These are phyloP conservation scores for Zaprionus lineosus DNA, from an alignment of 2,888 invertebrate species.

Conservation along the genomic window DNA sequence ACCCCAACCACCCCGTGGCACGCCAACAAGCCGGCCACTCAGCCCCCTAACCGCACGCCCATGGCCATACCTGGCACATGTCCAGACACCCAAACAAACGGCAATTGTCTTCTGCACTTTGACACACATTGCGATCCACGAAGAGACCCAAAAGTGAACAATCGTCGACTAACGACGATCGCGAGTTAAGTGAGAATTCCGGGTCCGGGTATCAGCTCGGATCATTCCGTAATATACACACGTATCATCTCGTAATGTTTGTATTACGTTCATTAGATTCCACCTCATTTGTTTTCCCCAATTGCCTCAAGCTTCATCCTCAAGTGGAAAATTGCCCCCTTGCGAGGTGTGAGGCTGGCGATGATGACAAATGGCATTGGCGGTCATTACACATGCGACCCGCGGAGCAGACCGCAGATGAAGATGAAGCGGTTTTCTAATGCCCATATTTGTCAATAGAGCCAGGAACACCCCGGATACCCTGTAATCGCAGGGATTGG, in stretches of 20 bases:
- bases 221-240: too few relatives aligned
- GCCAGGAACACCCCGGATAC: too few relatives aligned
- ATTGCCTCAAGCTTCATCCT: constrained; percentile 9
- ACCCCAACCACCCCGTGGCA: background rate
- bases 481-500: too few relatives aligned
- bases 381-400: constrained; percentile 57
- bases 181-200: constrained; percentile 6
- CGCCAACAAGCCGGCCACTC: background rate
- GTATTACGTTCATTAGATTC: too few relatives aligned
- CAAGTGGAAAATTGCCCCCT: constrained; percentile 69
- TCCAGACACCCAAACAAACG: constrained; percentile 34
- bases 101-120: constrained; percentile 76
- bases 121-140: constrained; percentile 60
- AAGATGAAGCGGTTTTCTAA: constrained; percentile 30
- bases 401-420: constrained; percentile 6
- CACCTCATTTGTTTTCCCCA: constrained; percentile 46
- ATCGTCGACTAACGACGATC: constrained; percentile 1
- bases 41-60: background rate
- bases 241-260: too few relatives aligned
- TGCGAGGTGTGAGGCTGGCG: constrained; percentile 43
- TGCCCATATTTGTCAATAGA: too few relatives aligned
- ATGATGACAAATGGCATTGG: constrained; percentile 30
- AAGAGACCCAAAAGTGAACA: constrained; percentile 39
- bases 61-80: constrained; percentile 19
- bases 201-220: too few relatives aligned